phyloP scores from a whole-genome alignment of 1,140 invertebrate genomes.

The Bombus fervidus region DNA sequence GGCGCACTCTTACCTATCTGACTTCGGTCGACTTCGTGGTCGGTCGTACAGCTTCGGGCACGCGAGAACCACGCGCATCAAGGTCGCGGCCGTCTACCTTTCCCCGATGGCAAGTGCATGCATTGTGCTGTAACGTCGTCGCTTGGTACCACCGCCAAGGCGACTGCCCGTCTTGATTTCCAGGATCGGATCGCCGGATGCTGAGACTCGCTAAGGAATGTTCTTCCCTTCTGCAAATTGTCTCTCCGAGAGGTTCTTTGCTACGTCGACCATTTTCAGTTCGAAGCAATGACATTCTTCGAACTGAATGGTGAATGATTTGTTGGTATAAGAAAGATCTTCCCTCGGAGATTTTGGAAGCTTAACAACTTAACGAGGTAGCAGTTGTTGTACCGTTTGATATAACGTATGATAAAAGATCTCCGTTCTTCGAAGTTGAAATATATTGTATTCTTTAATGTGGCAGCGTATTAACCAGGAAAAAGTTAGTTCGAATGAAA shows the following conservation, averaged over 20 bases:
- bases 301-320: too few species aligned
- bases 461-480: neutral
- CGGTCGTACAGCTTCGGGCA: conserved; percentile 78
- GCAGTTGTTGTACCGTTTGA: neutral
- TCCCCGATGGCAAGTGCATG: conserved; percentile 74
- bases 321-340: neutral
- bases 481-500: neutral
- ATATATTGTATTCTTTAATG: neutral
- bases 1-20: conserved; percentile 43
- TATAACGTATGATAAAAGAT: neutral
- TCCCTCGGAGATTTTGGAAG: neutral
- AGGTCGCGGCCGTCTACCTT: conserved; percentile 81
- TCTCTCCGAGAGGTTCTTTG: neutral
- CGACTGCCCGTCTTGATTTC: conserved; percentile 53
- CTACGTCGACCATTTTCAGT: too few species aligned
- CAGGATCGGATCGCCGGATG: conserved; percentile 52
- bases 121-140: conserved; percentile 67
- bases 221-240: neutral
- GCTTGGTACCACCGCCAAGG: conserved; percentile 53
- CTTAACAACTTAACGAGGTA: neutral
- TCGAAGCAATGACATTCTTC: too few species aligned
- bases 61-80: conserved; percentile 83
- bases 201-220: neutral
- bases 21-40: conserved; percentile 71
- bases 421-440: neutral